phyloP scores from a whole-genome alignment of 2,113 vertebrate genomes.

The Corythornis vintsioides region DNA sequence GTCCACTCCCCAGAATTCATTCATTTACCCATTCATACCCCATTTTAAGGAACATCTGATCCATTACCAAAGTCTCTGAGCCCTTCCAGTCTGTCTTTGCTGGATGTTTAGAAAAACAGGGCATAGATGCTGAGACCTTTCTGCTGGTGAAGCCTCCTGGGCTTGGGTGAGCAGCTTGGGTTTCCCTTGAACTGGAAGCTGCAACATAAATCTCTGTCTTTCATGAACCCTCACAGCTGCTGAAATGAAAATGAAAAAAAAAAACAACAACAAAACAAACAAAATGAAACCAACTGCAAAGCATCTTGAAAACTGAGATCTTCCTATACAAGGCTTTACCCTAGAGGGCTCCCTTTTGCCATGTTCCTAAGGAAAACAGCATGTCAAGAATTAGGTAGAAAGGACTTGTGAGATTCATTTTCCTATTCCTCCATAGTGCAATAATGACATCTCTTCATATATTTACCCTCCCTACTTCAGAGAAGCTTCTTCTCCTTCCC shows the following conservation, averaged over 20 bases:
- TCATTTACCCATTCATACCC: not conserved
- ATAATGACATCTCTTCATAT: not conserved
- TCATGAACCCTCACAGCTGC: not conserved
- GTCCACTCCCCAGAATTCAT: not conserved
- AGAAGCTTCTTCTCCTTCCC: not conserved
- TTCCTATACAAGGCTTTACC: not conserved
- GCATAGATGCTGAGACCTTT: not conserved
- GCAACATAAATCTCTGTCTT: not conserved
- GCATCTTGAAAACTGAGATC: not conserved
- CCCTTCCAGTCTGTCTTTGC: not conserved
- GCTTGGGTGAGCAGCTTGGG: not conserved
- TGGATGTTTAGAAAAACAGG: not conserved
- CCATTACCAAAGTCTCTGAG: not conserved
- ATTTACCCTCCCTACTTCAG: not conserved
- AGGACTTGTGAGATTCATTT: not conserved
- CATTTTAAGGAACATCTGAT: not conserved
- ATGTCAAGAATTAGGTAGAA: not conserved
- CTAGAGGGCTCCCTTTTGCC: slow-evolving; percentile 21
- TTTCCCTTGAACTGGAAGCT: not conserved
- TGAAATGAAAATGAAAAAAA: not conserved
- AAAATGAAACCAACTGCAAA: not conserved
- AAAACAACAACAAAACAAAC: too few relatives aligned
- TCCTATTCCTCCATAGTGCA: not conserved
- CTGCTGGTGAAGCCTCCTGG: not conserved
- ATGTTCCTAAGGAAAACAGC: not conserved